Evolutionary conservation across 2,888 invertebrate genomes (phyloP).

Genomic region (Eupithecia centaureata): DNA sequence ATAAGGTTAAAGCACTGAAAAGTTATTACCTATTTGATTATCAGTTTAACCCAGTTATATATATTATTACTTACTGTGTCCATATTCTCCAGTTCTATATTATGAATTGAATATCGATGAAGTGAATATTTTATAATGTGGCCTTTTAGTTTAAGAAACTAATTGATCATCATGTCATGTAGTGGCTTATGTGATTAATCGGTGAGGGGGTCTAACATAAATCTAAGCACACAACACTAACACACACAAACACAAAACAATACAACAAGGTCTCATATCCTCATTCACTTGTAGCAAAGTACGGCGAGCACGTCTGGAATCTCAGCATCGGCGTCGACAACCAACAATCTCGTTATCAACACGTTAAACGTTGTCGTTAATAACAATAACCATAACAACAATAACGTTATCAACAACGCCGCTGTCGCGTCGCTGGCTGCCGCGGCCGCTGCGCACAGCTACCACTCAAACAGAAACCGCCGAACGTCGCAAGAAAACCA

Average conservation of each 20-base stretch:
- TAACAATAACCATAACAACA: constrained; percentile 82
- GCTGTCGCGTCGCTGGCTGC: constrained; percentile 79
- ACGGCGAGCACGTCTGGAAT: constrained; percentile 73
- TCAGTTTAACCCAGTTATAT: background rate
- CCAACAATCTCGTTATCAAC: constrained; percentile 82
- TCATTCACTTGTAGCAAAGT: constrained; percentile 64
- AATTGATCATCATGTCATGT: constrained; percentile 36
- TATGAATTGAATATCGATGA: background rate
- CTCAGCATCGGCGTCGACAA: constrained; percentile 74
- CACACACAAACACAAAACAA: constrained; percentile 18
- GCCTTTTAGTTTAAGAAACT: constrained; percentile 9
- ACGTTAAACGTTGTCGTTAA: constrained; percentile 80
- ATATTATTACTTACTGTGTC: background rate
- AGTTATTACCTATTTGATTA: background rate
- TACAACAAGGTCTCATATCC: constrained; percentile 13
- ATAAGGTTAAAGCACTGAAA: background rate
- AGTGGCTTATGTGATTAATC: constrained; percentile 30
- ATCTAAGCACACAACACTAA: constrained; percentile 25
- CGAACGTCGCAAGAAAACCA: constrained; percentile 78
- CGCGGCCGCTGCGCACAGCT: constrained; percentile 79
- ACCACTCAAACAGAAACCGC: constrained; percentile 77
- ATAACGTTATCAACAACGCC: constrained; percentile 81
- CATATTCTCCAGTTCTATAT: no score
- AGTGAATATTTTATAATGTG: background rate
- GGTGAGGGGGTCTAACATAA: constrained; percentile 37